phyloP scores from a whole-genome alignment of 2,113 vertebrate genomes.

The Podocnemis expansa region DNA sequence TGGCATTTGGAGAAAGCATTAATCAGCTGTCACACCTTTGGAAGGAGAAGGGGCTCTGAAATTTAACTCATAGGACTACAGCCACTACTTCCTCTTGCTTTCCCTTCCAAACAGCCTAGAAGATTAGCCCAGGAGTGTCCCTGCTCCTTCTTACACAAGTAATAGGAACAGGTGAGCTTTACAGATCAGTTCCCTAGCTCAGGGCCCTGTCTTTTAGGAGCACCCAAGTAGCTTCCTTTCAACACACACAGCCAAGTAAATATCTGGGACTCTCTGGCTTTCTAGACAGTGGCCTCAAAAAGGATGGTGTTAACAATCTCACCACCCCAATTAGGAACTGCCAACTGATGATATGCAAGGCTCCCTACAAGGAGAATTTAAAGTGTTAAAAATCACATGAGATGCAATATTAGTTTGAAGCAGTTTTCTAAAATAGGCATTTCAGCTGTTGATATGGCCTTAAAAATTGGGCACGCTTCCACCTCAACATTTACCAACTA shows the following conservation, averaged over 20 bases:
- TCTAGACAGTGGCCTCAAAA: neutral
- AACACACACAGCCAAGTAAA: neutral
- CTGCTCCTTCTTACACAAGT: neutral
- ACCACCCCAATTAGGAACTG: accelerated
- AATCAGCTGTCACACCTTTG: neutral
- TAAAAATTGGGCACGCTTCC: neutral
- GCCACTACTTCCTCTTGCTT: neutral
- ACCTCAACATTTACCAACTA: neutral
- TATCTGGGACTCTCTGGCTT: neutral
- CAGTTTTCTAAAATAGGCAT: neutral
- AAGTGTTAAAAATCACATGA: neutral
- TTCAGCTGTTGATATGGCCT: neutral
- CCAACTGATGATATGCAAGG: neutral
- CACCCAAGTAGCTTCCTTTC: neutral
- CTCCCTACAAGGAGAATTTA: neutral
- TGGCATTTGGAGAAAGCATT: neutral
- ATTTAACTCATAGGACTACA: neutral
- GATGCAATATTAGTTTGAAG: neutral
- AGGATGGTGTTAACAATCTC: neutral
- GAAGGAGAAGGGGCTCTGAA: neutral
- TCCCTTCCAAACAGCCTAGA: neutral
- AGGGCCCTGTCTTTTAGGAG: neutral
- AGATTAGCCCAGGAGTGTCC: neutral
- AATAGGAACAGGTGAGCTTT: neutral
- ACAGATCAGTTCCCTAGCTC: neutral